Evolutionary conservation across 2,888 invertebrate species (phyloP), one percentile per base, ranked within the genome.

Genomic region (Pteria penguin): DNA sequence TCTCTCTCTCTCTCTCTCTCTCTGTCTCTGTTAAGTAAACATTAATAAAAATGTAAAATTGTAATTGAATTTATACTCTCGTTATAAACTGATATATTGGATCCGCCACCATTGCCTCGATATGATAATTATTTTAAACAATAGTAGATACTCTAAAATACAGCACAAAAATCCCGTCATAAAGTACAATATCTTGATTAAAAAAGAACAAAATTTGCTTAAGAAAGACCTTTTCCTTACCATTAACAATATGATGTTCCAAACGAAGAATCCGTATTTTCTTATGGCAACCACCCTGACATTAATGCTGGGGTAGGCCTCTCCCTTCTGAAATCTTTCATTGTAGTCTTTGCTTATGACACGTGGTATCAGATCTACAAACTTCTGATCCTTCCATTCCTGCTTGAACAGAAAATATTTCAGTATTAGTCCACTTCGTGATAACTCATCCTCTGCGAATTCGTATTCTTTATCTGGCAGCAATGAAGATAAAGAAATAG

Each of bases 221-320:
- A n/a, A n/a, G n/a, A n/a, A n/a, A n/a, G n/a, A n/a, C 45, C 8
- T 45, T 45, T 5, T 2, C n/a, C 11, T 14, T 65, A 91, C 91
- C 88, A 90, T 91, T 55, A 91, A 86, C 0, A 91, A 77, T 63
- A 91, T 87, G 54, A 91, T 90, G 68, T 91, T 91, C 86, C 90
- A 91, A 63, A 90, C 79, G 80, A 91, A 91, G 81, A 90, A 91
- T 8, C 90, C 91, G 11, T 89, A 88, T 29, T 89, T 80, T 55
- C 91, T 68, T 57, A 85, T 85, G 14, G 89, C 91, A 22, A 88
- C 78, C 71, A 89, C 90, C 54, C 86, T 87, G 36, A 91, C 86
- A 31, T 88, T 85, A 14, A 91, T 63, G 4, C 87, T 86, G 14
- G 91, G 90, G 68, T 66, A 74, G 24, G 67, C 27, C 14, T 27